phyloP scores from a whole-genome alignment of 30 jellyfish, hydroid and myxozoan genomes.

The Pelagia noctiluca region DNA sequence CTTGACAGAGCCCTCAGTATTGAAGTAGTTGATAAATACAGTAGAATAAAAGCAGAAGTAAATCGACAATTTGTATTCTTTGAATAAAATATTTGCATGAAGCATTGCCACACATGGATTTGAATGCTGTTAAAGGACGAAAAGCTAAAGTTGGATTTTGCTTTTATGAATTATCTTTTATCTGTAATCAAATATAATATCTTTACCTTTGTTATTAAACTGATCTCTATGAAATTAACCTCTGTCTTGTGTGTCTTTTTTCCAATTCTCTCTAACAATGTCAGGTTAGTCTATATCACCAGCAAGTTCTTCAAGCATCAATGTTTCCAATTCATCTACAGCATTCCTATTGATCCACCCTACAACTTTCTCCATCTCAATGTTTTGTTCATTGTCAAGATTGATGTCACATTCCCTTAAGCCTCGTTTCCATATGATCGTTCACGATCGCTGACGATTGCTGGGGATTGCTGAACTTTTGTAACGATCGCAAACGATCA shows the following conservation, averaged over 20 bases:
- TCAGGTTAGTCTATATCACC: neutral
- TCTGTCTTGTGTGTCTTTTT: constrained; percentile 41
- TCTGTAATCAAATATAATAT: neutral
- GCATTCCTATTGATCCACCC: constrained; percentile 47
- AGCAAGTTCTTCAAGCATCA: neutral
- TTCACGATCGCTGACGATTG: too few relatives aligned
- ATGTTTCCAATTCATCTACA: constrained; percentile 30
- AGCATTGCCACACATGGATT: neutral
- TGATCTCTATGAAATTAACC: constrained; percentile 42
- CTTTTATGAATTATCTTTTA: neutral
- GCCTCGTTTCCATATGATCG: too few relatives aligned
- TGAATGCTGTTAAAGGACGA: constrained; percentile 10
- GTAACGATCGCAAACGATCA: too few relatives aligned
- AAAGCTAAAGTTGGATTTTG: neutral
- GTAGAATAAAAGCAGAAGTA: neutral
- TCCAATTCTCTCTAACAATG: constrained; percentile 20
- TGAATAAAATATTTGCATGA: neutral
- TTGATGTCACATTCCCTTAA: constrained; percentile 23
- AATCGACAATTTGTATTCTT: neutral
- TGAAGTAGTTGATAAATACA: neutral
- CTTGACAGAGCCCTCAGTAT: neutral
- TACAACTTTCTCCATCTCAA: constrained; percentile 43
- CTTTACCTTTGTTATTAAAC: constrained; percentile 20
- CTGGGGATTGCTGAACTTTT: too few relatives aligned
- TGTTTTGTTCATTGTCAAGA: constrained; percentile 10